Evolutionary conservation across 2,113 vertebrate species (phyloP), one percentile per base, ranked within the genome.

Genomic region (Cebidichthys violaceus): DNA sequence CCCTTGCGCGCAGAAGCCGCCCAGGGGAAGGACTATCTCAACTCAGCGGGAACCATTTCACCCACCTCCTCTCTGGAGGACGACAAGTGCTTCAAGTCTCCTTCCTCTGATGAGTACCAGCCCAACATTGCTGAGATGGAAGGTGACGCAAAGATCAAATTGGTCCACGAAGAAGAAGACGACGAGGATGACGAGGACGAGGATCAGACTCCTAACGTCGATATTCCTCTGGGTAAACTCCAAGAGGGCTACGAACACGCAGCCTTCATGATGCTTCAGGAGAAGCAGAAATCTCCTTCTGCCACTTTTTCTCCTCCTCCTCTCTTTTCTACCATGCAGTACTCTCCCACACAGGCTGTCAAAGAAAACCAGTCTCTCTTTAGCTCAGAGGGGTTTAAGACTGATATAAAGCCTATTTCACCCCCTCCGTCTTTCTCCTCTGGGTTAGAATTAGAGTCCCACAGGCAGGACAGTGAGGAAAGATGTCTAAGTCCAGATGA

Each of bases 41-140:
- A 98, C 27, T 99, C 98, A 0, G 97, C 98, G 27, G 97, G 97
- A 61, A 99, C 98, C 61, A 99, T 99, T 85, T 99, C 97, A 52
- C 98, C 98, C 57, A 99, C 98, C 1, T 99, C 98, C 73, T 99
- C 98, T 18, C 89, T 99, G 76, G 98, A 99, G 90, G 98, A 99
- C 82, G 98, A 99, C 91, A 99, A 99, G 78, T 97, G 95, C 89
- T 99, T 99, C 75, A 99, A 99, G 87, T 99, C 97, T 80, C 98
- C 98, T 47, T 97, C 97, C 13, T 96, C 95, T 57, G 98, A 99
- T 85, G 98, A 99, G 33, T 96, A 96, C 88, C 96, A 97, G 64
- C 94, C 95, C 0, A 89, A 96, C 29, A 89, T 94, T 22, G 74
- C 89, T n/a, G 96, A 97, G 83, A 90, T 93, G 33, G 95, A 97